Evolutionary conservation across 2,797 vertebrate species (phyloP).

Genomic region (Melanotaenia boesemani): DNA sequence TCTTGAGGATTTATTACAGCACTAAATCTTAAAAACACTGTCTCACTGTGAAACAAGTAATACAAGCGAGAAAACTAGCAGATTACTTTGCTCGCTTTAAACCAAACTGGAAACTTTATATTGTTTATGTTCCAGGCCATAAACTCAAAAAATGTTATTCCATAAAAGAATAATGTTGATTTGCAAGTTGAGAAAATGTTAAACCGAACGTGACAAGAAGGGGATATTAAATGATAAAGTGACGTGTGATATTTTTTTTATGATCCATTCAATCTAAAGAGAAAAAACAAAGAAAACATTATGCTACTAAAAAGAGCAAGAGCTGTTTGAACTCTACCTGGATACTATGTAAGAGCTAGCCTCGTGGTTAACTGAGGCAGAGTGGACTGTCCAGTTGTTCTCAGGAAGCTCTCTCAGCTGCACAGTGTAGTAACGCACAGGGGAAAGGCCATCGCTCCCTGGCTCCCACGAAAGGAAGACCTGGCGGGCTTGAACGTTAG

Average conservation of each 20-base stretch:
- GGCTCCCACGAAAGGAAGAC: conserved; percentile 94
- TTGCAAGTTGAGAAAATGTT: conserved; percentile 18
- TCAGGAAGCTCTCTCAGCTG: conserved; percentile 92
- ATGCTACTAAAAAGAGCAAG: not conserved
- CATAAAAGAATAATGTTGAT: conserved; percentile 19
- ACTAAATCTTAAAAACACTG: conserved; percentile 20
- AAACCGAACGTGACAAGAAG: conserved; percentile 10
- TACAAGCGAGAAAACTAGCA: not conserved
- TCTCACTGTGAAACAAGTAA: not conserved
- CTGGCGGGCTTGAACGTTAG: conserved; percentile 89
- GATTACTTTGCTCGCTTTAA: conserved; percentile 1
- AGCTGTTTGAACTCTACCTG: conserved; percentile 68
- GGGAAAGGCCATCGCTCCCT: conserved; percentile 96
- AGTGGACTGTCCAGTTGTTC: conserved; percentile 90
- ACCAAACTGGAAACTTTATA: conserved; percentile 4
- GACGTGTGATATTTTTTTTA: not conserved
- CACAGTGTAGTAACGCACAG: conserved; percentile 94
- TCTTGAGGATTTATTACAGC: conserved; percentile 17
- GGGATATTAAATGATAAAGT: not conserved
- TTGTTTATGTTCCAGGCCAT: conserved; percentile 15
- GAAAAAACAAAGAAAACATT: not conserved
- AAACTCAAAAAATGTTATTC: conserved; percentile 18
- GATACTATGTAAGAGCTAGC: conserved; percentile 88
- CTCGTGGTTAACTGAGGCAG: conserved; percentile 89
- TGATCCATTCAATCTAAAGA: not conserved